These are phyloP conservation scores for Pseudorectes ferrugineus DNA, from an alignment of 2,113 vertebrate species.

Conservation along the genomic window DNA sequence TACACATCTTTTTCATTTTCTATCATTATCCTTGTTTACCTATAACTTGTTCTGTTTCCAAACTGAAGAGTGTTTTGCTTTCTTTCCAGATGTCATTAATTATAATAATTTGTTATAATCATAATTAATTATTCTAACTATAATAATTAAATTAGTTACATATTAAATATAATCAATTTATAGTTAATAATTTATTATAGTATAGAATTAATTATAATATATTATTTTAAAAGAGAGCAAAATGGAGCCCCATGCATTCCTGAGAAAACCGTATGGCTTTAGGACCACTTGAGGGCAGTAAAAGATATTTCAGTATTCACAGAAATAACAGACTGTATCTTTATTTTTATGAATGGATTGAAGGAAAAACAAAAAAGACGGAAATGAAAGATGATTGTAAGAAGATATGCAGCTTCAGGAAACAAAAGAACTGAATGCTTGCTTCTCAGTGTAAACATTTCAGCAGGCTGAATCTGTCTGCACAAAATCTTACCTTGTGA, in stretches of 20 bases:
- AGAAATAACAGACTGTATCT: neutral
- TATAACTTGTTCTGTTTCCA: neutral
- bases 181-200: neutral
- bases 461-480: neutral
- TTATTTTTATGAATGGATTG: neutral
- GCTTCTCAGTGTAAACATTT: neutral
- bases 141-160: neutral
- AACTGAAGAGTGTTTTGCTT: neutral
- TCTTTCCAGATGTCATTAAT: neutral
- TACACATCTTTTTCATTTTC: neutral
- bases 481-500: neutral
- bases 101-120: neutral
- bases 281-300: conserved; percentile 28
- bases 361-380: neutral
- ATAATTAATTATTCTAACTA: neutral
- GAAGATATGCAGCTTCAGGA: neutral
- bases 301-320: neutral
- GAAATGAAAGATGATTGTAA: neutral
- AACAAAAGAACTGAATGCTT: neutral
- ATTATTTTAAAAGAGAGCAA: neutral
- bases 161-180: neutral
- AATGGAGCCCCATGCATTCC: neutral
- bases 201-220: neutral
- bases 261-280: neutral
- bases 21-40: neutral